Evolutionary conservation across 2,888 invertebrate species (phyloP), one percentile per base, ranked within the genome.

Genomic region (Melinaea menophilus): DNA sequence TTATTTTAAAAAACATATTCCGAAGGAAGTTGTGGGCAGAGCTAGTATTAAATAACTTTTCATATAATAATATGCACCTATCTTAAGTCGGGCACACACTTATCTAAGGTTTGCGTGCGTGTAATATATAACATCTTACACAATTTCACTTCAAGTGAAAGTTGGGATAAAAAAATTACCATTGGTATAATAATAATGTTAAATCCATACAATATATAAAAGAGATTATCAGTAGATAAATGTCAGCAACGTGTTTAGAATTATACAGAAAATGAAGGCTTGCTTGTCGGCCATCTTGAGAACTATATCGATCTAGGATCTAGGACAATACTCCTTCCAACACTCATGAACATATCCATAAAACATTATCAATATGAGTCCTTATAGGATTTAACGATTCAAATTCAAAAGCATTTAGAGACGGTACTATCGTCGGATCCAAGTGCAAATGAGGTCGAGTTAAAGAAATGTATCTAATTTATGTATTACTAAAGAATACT

Each of bases 101-200:
- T 51, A 51, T 51, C 51, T 51, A 31, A 51, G 31, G 5, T 2
- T 11, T 9, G 31, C 51, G 22, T 51, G 51, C 51, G 31, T 51
- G 31, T 51, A 22, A 51, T 51, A 31, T 51, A 11, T 51, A 51
- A 51, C 31, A 51, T 13, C 31, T 51, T 51, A 51, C 51, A 51
- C 51, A 51, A 31, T 51, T 51, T 51, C 51, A 51, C 51, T 51
- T 51, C 7, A 51, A 51, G 51, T 51, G 51, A 51, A 51, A 51
- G 51, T 51, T 51, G 31, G 31, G 31, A n/a, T 51, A 51, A 51
- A 9, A n/a, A 51, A 31, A 31, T 51, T 3, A 11, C 51, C 31
- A 51, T 51, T 31, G 22, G 9, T 22, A 7, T 31, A 51, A 51
- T 51, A n/a, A 51, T 31, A 7, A 51, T 51, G 31, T 62, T 45